A percentile compares a stretch with the other conserved stretches of the same genome.
Evolutionary conservation across 2,888 invertebrate genomes (phyloP).

Genomic region (Hypomecis punctinalis): DNA sequence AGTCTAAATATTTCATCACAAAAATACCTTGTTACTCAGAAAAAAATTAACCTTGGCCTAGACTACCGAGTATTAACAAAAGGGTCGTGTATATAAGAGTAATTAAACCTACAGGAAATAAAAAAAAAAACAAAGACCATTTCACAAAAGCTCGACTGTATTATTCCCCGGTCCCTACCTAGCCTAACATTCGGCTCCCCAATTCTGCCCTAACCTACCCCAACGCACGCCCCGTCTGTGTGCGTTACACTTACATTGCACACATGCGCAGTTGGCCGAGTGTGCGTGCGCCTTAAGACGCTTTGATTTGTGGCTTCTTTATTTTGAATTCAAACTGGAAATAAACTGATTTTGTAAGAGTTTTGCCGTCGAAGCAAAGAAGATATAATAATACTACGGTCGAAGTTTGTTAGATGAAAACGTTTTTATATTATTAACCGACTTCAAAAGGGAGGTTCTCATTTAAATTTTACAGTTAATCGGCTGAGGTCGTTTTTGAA

Average conservation of each 20-base stretch:
- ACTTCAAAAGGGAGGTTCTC: no score
- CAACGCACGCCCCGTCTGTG: conserved; percentile 55
- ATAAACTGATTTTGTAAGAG: conserved; percentile 6
- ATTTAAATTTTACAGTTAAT: no score
- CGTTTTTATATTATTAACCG: no score
- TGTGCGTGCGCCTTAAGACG: conserved; percentile 42
- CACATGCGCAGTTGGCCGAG: conserved; percentile 22
- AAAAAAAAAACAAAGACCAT: conserved; percentile 49
- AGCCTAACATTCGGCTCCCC: conserved; percentile 81
- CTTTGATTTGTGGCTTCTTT: conserved; percentile 38
- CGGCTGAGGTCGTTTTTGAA: no score
- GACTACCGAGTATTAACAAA: no score
- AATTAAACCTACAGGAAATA: conserved; percentile 5
- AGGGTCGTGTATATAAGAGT: not conserved
- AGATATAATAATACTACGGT: no score
- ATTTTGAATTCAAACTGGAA: conserved; percentile 8
- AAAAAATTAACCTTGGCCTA: no score
- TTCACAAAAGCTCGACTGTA: conserved; percentile 56
- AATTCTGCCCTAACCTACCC: conserved; percentile 81
- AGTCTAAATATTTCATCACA: no score
- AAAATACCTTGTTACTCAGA: no score
- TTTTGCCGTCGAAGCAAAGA: not conserved
- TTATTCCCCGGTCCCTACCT: conserved; percentile 74
- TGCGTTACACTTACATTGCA: conserved; percentile 34
- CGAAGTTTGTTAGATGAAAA: not conserved